phyloP scores from a whole-genome alignment of 2,888 invertebrate species.

The Conus canariensis region DNA sequence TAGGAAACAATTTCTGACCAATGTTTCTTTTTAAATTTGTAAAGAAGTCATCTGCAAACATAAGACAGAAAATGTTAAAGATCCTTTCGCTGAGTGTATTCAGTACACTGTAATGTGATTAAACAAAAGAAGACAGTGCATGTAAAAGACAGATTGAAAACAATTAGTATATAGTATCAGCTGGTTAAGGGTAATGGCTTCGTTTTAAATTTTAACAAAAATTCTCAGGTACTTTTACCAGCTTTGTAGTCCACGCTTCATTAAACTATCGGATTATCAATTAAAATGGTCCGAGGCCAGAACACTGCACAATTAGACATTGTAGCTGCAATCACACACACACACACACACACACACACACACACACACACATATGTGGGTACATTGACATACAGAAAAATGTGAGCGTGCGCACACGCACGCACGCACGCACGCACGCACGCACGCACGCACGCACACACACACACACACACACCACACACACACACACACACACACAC shows the following conservation, averaged over 20 bases:
- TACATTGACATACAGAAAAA: not conserved
- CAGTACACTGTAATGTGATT: no score
- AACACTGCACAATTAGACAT: not conserved
- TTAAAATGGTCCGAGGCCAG: no score
- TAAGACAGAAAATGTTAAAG: no score
- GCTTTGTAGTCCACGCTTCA: no score
- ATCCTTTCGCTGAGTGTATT: no score
- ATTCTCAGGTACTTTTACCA: no score
- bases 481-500: not conserved
- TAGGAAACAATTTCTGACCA: no score
- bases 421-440: not conserved
- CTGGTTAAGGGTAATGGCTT: not conserved
- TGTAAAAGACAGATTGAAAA: not conserved
- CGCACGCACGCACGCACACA: not conserved
- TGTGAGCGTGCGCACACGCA: no score
- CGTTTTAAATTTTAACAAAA: not conserved
- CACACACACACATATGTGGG: not conserved
- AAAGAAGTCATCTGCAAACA: no score
- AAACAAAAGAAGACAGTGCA: no score
- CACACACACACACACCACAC: not conserved
- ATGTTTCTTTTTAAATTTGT: no score
- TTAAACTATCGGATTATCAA: no score
- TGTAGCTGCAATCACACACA: not conserved
- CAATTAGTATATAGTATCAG: not conserved
- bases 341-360: constrained; percentile 14